phyloP scores from a whole-genome alignment of 2,888 invertebrate genomes.

The Neoscelio sp. region DNA sequence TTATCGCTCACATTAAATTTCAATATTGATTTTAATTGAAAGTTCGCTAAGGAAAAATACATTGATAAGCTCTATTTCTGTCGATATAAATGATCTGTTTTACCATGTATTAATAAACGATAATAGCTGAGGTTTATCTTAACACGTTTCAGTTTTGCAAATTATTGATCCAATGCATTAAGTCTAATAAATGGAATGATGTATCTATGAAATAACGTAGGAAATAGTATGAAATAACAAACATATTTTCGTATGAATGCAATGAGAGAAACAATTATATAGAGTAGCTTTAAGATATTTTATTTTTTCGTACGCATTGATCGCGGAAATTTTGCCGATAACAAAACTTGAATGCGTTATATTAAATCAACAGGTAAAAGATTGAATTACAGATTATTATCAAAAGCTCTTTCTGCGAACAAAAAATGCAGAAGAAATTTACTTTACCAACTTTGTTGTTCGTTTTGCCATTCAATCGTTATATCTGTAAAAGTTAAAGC shows the following conservation, averaged over 20 bases:
- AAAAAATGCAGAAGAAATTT: conserved; percentile 28
- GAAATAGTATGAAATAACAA: not conserved
- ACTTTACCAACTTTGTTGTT: conserved; percentile 31
- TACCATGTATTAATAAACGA: conserved; percentile 32
- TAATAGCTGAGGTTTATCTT: conserved; percentile 12
- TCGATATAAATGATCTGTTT: conserved; percentile 39
- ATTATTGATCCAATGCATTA: conserved; percentile 11
- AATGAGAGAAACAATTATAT: not conserved
- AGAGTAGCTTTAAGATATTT: not conserved
- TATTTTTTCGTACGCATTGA: not conserved
- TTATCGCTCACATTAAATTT: conserved; percentile 2
- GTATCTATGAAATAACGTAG: not conserved
- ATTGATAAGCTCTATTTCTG: conserved; percentile 24
- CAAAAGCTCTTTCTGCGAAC: conserved; percentile 1
- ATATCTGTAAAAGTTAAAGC: conserved; percentile 12
- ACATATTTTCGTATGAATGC: not conserved
- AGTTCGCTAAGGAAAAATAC: not conserved
- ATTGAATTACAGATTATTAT: conserved; percentile 15
- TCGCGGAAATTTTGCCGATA: conserved; percentile 3
- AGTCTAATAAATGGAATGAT: conserved; percentile 3
- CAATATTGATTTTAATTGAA: conserved; percentile 13
- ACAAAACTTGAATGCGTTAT: conserved; percentile 1
- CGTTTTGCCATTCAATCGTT: not conserved
- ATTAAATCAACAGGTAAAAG: conserved; percentile 9
- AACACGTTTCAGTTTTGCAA: not conserved